Base-by-base conservation (phyloP, 1,140 invertebrate genomes). In the Dysdera silvatica region DNA sequence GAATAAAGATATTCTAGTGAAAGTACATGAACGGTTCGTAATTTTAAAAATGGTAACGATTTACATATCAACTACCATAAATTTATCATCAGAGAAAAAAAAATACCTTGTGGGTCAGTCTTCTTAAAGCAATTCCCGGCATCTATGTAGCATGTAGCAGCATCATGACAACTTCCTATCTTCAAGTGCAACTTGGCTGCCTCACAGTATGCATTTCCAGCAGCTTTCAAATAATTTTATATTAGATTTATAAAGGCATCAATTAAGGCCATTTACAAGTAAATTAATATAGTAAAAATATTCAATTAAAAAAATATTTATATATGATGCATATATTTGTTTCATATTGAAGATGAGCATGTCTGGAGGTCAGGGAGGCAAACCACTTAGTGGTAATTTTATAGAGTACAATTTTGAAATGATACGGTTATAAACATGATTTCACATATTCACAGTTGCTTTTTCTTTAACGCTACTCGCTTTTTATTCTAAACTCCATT, bases 61-160 rank as follows among this genome's bases (percentile, higher is more conserved):
- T 20, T 16, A 12, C 7, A 53, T 14, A 10, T 4, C n/a, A 18
- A 24, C 10, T 20, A n/a, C 14, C 10, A 43, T 5, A 41, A 40
- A 56, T 14, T 28, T 43, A 6, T 16, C 14, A 31, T 18, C 2
- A 28, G 4, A 16, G n/a, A 18, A 26, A 59, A 14, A n/a, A 33
- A 29, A 20, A 32, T 55, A 65, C 63, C 76, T 79, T 92, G 88
- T 33, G 89, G 83, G 77, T 96, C 88, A 70, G 85, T 84, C 77
- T 99, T 99, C 74, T 97, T 96, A 73, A 91, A 99, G 77, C 94
- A 98, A 76, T 94, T 98, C 28, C 91, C 90, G 61, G 95, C 95
- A 78, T 99, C 95, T 4, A 95, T 89, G 78, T 87, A 98, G 74
- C 91, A 89, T 35, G 87, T 90, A 28, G 94, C 94, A 8, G 91